Conservation (phyloP, 2,797 vertebrate genomes). For the Intellagama lesueurii region DNA sequence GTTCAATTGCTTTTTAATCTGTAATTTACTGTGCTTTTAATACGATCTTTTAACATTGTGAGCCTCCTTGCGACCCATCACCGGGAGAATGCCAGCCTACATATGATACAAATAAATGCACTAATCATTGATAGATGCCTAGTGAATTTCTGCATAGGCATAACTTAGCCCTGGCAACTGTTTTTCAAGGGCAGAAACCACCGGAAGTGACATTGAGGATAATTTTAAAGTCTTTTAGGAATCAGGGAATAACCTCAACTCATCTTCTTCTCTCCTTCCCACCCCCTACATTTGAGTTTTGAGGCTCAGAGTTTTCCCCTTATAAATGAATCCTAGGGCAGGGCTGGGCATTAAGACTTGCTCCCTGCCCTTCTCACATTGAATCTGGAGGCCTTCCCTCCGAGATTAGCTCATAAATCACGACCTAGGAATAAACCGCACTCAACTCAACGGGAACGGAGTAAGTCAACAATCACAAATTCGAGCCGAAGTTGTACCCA, state of each 20-base stretch:
- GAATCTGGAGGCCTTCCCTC: background rate
- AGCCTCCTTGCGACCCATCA: too few relatives aligned
- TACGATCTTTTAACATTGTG: too few relatives aligned
- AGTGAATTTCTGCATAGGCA: background rate
- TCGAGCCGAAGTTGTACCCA: background rate
- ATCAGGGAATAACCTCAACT: background rate
- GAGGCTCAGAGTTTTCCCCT: background rate
- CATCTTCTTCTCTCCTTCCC: too few relatives aligned
- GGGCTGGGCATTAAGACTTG: background rate
- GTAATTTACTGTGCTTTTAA: too few relatives aligned
- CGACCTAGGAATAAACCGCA: background rate
- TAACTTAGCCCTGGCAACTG: background rate
- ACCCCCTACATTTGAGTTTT: background rate
- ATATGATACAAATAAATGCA: too few relatives aligned
- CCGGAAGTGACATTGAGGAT: background rate
- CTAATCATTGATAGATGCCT: background rate
- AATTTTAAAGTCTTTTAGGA: background rate
- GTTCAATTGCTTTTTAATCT: too few relatives aligned
- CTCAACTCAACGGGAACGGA: background rate
- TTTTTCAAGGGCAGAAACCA: background rate
- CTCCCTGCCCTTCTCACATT: background rate
- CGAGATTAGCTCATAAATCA: background rate
- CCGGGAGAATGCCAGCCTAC: too few relatives aligned
- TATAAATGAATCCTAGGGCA: background rate
- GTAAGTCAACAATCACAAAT: background rate